Base-by-base conservation (phyloP, 2,888 invertebrate species). In the Clanis bilineata region DNA sequence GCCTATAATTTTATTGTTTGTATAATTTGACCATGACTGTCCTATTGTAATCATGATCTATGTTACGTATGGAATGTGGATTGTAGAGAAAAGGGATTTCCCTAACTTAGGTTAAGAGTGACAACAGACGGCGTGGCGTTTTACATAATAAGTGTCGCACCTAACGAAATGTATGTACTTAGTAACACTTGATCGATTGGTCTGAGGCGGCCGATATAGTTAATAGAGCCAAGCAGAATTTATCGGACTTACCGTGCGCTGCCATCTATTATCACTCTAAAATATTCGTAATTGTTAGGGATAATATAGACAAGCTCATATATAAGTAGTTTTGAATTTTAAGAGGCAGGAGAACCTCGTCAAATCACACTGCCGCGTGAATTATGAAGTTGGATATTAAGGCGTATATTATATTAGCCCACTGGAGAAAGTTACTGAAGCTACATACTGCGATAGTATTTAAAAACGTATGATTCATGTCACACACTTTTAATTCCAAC, bases 61-160 rank as follows among this genome's bases (percentile, higher is more conserved):
- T 51, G 38, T 58, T 58, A 58, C 23, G 47, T 58, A 51, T 18
- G 51, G 38, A 58, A 51, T 51, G 25, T 32, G 51, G 32, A 58
- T 51, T 58, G 36, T 43, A 36, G 57, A 56, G 22, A 21, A 45
- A 38, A 57, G 36, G 39, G 51, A 51, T 58, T 58, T 58, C 51
- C 25, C 25, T 51, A 58, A 58, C 58, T 25, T 39, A 58, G 51
- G 23, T 21, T 51, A 39, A 51, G 45, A 45, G 38, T 47, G 36
- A 22, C 3, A 58, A 58, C 39, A 58, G 47, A 51, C 39, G 58
- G 28, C 58, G 51, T 39, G n/a, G n/a, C n/a, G n/a, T 23, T 57
- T 38, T 45, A 47, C 44, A 15, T 28, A 38, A n/a, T 51, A 15
- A 32, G 18, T 18, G 51, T 51, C 10, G 32, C 18, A 51, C 18